Conservation (phyloP, 1,140 invertebrate genomes). For the Cyphomyrmex costatus region DNA sequence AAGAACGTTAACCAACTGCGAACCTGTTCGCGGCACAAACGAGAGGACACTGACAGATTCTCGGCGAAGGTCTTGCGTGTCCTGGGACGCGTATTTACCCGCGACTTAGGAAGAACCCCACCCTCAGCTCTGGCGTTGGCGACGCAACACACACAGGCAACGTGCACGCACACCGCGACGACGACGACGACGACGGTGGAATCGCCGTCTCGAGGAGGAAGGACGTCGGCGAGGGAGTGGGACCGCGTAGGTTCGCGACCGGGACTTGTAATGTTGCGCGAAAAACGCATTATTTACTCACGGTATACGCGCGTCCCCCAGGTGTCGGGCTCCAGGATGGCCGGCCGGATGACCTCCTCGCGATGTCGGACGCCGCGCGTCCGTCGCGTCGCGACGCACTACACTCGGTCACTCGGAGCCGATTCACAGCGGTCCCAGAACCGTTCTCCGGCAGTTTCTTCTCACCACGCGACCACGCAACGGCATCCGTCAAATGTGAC, state of each 20-base stretch:
- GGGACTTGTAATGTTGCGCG: constrained; percentile 53
- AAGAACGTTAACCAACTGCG: background rate
- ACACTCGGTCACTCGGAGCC: constrained; percentile 56
- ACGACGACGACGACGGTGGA: background rate
- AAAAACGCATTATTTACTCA: constrained; percentile 68
- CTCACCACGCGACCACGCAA: constrained; percentile 71
- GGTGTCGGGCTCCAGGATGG: constrained; percentile 56
- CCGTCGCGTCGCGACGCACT: constrained; percentile 42
- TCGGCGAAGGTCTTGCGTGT: background rate
- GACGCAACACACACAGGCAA: constrained; percentile 42
- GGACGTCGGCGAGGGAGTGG: background rate
- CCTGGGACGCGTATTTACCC: constrained; percentile 59
- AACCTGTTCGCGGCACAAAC: constrained; percentile 48
- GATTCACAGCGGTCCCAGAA: constrained; percentile 55
- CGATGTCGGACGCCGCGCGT: constrained; percentile 35
- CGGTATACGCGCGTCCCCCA: constrained; percentile 54
- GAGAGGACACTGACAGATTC: constrained; percentile 56
- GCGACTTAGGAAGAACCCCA: constrained; percentile 54
- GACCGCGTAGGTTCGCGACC: background rate
- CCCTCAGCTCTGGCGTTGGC: constrained; percentile 15
- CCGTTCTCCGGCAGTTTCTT: constrained; percentile 72
- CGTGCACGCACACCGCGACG: background rate
- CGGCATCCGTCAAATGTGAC: constrained; percentile 78
- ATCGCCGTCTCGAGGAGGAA: background rate
- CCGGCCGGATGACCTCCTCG: constrained; percentile 20